A percentile compares a stretch with the other conserved stretches of the same genome.
Evolutionary conservation across 2,797 vertebrate species (phyloP).

Genomic region (Galaxias olidus): DNA sequence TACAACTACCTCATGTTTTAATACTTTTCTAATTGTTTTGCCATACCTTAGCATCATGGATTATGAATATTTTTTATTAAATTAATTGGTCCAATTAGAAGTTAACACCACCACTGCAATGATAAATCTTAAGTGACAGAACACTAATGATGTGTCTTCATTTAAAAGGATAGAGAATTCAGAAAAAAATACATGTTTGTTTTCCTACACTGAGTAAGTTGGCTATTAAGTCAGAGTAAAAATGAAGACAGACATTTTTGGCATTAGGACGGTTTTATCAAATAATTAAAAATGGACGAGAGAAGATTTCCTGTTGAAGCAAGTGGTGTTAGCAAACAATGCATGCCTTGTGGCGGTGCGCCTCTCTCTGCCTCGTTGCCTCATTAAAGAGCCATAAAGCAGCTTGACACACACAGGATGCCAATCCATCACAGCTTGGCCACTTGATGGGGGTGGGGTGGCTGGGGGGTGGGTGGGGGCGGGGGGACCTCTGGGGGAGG

Average conservation of each 20-base stretch:
- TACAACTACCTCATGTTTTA: too few species aligned
- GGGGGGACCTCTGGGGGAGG: slow-evolving; percentile 58
- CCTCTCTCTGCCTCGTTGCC: slow-evolving; percentile 59
- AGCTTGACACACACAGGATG: slow-evolving; percentile 75
- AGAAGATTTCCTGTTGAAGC: slow-evolving; percentile 64
- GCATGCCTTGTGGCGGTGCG: slow-evolving; percentile 23
- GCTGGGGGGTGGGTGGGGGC: slow-evolving; percentile 52
- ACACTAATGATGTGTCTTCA: too few species aligned
- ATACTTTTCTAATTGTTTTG: too few species aligned
- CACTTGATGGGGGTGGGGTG: slow-evolving; percentile 66
- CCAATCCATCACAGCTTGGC: slow-evolving; percentile 77
- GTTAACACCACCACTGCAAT: too few species aligned
- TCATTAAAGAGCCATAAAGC: slow-evolving; percentile 79
- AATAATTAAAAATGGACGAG: slow-evolving; percentile 62
- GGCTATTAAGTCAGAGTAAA: neutral
- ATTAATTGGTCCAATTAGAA: too few species aligned
- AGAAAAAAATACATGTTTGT: neutral
- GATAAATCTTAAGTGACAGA: too few species aligned
- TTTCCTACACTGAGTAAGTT: neutral
- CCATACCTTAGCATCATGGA: too few species aligned
- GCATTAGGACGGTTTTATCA: neutral
- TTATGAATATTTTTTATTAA: too few species aligned
- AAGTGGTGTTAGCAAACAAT: neutral
- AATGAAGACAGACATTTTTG: slow-evolving; percentile 16
- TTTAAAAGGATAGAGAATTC: too few species aligned